phyloP scores from a whole-genome alignment of 2,888 invertebrate species.

The Chouioia cunea region DNA sequence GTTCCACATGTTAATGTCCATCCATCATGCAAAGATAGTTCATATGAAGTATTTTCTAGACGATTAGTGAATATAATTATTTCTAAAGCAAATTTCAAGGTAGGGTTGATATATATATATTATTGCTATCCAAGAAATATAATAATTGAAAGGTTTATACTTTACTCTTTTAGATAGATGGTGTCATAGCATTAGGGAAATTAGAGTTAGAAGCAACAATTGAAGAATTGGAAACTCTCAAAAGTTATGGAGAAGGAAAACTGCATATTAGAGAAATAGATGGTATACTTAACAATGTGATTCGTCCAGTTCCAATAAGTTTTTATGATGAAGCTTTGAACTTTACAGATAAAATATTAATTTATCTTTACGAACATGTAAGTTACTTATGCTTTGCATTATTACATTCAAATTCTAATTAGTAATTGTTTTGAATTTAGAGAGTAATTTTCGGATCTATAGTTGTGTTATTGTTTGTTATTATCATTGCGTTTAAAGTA shows the following conservation, averaged over 20 bases:
- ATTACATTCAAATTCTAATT: constrained; percentile 8
- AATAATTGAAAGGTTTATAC: constrained; percentile 7
- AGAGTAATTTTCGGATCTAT: constrained; percentile 42
- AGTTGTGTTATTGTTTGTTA: constrained; percentile 38
- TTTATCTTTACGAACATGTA: constrained; percentile 46
- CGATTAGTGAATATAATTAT: constrained; percentile 57
- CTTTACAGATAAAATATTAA: constrained; percentile 34
- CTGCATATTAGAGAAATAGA: constrained; percentile 57
- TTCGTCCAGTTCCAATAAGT: constrained; percentile 47
- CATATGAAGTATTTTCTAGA: constrained; percentile 54
- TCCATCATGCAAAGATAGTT: constrained; percentile 31
- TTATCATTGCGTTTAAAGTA: constrained; percentile 47
- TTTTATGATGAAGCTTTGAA: constrained; percentile 42
- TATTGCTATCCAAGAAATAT: neutral
- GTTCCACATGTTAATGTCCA: neutral
- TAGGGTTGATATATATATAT: constrained; percentile 29
- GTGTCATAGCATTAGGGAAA: constrained; percentile 49
- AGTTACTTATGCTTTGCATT: constrained; percentile 15
- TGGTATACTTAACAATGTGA: constrained; percentile 54
- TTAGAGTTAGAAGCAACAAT: constrained; percentile 53
- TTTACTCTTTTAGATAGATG: constrained; percentile 47
- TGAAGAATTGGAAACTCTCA: constrained; percentile 54
- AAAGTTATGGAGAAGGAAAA: constrained; percentile 52
- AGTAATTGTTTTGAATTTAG: constrained; percentile 45
- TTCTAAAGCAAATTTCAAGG: constrained; percentile 53